Evolutionary conservation across 2,888 invertebrate species (phyloP), one percentile per base, ranked within the genome.

Genomic region (Drosophila melanocephala): DNA sequence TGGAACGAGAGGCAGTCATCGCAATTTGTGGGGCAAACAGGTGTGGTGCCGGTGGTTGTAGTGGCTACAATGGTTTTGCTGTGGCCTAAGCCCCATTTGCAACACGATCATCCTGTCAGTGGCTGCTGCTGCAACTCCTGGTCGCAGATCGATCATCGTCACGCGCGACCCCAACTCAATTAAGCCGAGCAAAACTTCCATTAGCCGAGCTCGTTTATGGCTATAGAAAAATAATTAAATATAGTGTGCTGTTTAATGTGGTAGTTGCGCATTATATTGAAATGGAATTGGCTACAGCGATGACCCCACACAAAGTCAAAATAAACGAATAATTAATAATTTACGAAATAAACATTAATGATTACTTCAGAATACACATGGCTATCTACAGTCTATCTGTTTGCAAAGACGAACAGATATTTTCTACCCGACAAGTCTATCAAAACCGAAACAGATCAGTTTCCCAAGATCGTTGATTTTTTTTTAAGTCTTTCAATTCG

Each of bases 111-210:
- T 80, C 79, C 83, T 73, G 72, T 75, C 70, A 63, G 72, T 63
- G 62, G 52, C 51, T 44, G 50, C 61, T 68, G 66, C 52, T 59
- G 68, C 66, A 47, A 72, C 63, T 70, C 57, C 60, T 69, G 52
- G 56, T 65, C 53, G 39, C 55, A 68, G 79, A 87, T 89, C 89
- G 83, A 88, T 89, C 86, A 88, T 87, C 84, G 84, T 87, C 89
- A 87, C 87, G 89, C 82, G 75, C 83, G 68, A 64, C 55, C 72
- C 59, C 58, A 60, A 79, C 72, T 86, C 89, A 82, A 82, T 87
- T 84, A 81, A 84, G 76, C 64, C 57, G 62, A 75, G 75, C 86
- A 65, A 60, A 85, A 87, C 73, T 83, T 84, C 76, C 81, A 85
- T 85, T 85, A 85, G 61, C 73, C 59, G 79, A 79, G 59, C 81